Evolutionary conservation across 2,113 vertebrate species (phyloP).

Genomic region (Tychaedon coryphoeus): DNA sequence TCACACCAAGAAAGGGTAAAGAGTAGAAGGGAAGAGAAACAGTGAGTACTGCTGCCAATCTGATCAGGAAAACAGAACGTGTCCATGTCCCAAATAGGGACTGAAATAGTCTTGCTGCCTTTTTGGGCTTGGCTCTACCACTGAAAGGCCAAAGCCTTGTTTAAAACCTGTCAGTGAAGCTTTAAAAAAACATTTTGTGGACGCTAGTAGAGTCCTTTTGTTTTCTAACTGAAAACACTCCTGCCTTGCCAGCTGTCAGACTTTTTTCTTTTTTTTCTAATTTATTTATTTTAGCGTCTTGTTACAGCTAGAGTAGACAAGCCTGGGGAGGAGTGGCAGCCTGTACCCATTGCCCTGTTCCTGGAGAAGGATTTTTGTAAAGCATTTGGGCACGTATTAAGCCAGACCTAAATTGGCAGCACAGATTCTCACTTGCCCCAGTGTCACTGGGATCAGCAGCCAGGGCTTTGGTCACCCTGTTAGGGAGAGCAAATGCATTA

Average conservation of each 20-base stretch:
- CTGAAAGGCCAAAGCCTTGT: background rate
- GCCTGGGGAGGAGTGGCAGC: background rate
- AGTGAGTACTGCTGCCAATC: slow-evolving; percentile 20
- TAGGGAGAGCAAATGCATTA: background rate
- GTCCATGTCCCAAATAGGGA: slow-evolving; percentile 60
- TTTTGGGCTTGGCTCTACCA: slow-evolving; percentile 32
- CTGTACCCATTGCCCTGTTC: background rate
- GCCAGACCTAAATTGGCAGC: background rate
- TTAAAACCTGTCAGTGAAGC: slow-evolving; percentile 17
- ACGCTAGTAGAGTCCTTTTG: background rate
- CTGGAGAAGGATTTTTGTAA: background rate
- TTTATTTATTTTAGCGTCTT: background rate
- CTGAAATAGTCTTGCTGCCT: slow-evolving; percentile 44
- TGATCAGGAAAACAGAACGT: slow-evolving; percentile 32
- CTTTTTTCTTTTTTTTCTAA: background rate
- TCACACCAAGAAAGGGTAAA: slow-evolving; percentile 61
- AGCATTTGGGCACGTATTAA: background rate
- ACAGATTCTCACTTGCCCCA: background rate
- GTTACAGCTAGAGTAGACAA: background rate
- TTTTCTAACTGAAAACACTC: background rate
- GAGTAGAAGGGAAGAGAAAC: slow-evolving; percentile 37
- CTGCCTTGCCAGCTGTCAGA: background rate
- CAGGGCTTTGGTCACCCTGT: background rate
- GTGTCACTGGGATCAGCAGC: background rate
- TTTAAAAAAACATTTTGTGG: background rate